Conservation (phyloP, 1,140 invertebrate species). For the Neotoxoptera formosana region DNA sequence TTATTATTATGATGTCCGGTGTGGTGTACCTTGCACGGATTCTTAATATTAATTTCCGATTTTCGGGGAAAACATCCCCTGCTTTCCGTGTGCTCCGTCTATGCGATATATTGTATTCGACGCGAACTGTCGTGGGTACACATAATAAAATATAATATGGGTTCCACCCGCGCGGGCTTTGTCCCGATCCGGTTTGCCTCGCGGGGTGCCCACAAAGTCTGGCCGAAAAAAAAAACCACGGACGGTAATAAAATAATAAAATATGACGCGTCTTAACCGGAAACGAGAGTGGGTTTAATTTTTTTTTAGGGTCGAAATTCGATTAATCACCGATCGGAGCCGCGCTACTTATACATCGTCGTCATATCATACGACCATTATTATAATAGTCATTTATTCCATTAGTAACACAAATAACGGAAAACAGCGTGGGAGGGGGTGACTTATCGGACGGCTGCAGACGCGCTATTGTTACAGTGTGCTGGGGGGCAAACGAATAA, state of each 20-base stretch:
- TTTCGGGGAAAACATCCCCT: too few species aligned
- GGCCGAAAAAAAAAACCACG: background rate
- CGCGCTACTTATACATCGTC: background rate
- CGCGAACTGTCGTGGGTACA: too few species aligned
- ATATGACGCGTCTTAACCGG: background rate
- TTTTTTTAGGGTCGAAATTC: background rate
- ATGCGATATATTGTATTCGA: too few species aligned
- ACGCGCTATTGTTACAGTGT: background rate
- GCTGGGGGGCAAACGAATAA: background rate
- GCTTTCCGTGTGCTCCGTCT: too few species aligned
- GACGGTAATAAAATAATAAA: background rate
- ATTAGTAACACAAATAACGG: background rate
- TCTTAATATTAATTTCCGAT: too few species aligned
- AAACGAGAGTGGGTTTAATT: background rate
- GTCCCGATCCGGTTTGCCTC: background rate
- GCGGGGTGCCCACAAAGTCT: background rate
- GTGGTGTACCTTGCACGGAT: too few species aligned
- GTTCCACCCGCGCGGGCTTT: background rate
- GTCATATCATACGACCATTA: too few species aligned
- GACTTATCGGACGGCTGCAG: background rate
- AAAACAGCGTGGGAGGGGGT: too few species aligned
- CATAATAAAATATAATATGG: background rate
- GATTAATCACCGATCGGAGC: background rate
- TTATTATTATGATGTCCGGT: too few species aligned
- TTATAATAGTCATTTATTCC: slow-evolving; percentile 8